Percentiles rank a stretch among this genome's conserved stretches.
These are phyloP conservation scores for Amphipyra berbera DNA, from an alignment of 2,888 invertebrate species.

Conservation along the genomic window DNA sequence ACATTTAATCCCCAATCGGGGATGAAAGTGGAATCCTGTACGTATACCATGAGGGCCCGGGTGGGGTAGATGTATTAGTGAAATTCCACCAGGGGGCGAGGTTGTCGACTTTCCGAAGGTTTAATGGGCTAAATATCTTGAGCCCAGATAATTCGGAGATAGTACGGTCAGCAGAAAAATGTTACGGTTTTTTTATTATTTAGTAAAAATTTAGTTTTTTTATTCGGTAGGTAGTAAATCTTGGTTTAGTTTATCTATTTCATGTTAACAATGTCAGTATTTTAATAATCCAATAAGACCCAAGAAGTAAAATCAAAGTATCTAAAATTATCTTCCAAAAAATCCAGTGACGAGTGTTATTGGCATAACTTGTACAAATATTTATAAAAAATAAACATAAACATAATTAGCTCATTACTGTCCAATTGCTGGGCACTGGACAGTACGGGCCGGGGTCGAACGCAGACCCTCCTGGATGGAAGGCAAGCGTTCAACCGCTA, in stretches of 20 bases:
- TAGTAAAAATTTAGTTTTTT: background rate
- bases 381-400: too few species aligned
- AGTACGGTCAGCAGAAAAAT: conserved; percentile 66
- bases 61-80: conserved; percentile 75
- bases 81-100: conserved; percentile 71
- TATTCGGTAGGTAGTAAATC: conserved; percentile 1
- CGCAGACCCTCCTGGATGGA: too few species aligned
- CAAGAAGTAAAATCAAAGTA: too few species aligned
- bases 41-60: conserved; percentile 50
- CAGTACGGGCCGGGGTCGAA: too few species aligned
- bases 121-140: conserved; percentile 88
- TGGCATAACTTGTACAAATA: too few species aligned
- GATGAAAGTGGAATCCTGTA: conserved; percentile 57
- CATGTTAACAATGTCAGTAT: too few species aligned
- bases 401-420: too few species aligned
- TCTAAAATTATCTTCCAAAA: too few species aligned
- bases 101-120: conserved; percentile 79
- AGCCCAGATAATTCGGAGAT: conserved; percentile 81
- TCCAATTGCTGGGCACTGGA: too few species aligned
- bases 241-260: background rate
- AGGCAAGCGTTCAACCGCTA: too few species aligned
- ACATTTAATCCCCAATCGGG: conserved; percentile 66
- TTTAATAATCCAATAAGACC: too few species aligned
- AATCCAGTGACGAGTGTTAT: too few species aligned
- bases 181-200: background rate